Base-by-base conservation (phyloP, 2,113 vertebrate genomes). In the Cichladusa arquata region DNA sequence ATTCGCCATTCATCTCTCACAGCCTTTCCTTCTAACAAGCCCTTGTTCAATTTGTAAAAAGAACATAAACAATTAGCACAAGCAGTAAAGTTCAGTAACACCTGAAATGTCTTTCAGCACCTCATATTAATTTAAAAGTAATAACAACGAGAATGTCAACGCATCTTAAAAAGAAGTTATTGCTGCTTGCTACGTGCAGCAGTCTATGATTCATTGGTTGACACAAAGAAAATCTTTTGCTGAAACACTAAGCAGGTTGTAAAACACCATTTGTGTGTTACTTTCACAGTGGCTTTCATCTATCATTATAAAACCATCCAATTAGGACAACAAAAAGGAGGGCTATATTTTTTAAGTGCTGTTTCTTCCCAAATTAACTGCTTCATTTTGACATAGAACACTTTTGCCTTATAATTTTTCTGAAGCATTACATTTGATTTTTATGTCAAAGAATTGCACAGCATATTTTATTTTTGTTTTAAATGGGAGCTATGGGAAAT, bases 281-380 rank as follows among this genome's bases (percentile, higher is more conserved):
- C 72, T 81, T 95, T 61, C 25, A 36, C 92, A 60, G 82, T 36
- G 44, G 51, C 78, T 96, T 96, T 94, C 88, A 95, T 94, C 76
- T 85, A 53, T 96, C 90, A 90, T 92, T 96, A 96, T 90, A 92
- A 97, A 96, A 28, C 79, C 72, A 96, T 88, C 92, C 90, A 96
- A 93, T 96, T 96, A 96, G 88, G 80, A 86, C 94, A 92, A 96
- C 82, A 93, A 81, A 94, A 94, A 92, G 14, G 56, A 77, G n/a
- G 31, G 61, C 54, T 92, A 7, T 80, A 88, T 95, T 86, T 94
- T 90, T 84, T 38, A 88, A 94, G 73, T 54, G 82, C 82, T 74
- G 31, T 86, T 94, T 92, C 80, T 78, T 88, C 51, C 56, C 60
- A 60, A 94, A 95, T 94, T 86, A 96, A 81, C 86, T 53, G 45